These are phyloP conservation scores for Zootermopsis nevadensis DNA, from an alignment of 2,888 invertebrate species.

Conservation along the genomic window DNA sequence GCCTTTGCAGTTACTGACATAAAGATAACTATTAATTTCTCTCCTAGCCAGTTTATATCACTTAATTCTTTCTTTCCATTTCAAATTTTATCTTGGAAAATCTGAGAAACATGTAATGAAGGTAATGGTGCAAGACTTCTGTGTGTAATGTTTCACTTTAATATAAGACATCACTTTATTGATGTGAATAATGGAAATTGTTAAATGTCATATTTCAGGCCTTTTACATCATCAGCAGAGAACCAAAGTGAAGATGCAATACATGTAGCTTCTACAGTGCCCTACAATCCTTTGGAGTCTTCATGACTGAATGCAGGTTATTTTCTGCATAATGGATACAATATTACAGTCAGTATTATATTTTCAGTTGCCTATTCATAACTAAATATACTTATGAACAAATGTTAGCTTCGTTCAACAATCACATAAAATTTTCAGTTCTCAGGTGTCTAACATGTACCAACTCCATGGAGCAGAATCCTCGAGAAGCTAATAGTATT, in stretches of 20 bases:
- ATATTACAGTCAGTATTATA: constrained; percentile 5
- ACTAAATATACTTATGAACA: neutral
- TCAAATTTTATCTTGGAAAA: neutral
- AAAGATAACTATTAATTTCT: no score
- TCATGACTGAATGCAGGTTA: neutral
- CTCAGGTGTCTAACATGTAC: no score
- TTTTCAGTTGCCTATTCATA: neutral
- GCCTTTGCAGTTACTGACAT: no score
- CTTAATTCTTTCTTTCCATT: neutral
- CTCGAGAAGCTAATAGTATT: no score
- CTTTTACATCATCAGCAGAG: neutral
- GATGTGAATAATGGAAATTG: neutral
- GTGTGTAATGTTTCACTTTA: neutral
- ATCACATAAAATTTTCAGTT: no score
- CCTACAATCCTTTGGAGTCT: neutral
- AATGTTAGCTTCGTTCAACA: no score
- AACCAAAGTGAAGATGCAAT: neutral
- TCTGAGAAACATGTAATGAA: neutral
- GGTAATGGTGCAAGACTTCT: neutral
- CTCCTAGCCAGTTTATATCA: neutral
- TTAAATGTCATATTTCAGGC: neutral
- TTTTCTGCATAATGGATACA: neutral
- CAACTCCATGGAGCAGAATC: no score
- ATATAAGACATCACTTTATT: neutral
- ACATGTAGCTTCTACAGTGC: neutral